Evolutionary conservation across 2,113 vertebrate genomes (phyloP), one percentile per base, ranked within the genome.

Genomic region (Monopterus albus): DNA sequence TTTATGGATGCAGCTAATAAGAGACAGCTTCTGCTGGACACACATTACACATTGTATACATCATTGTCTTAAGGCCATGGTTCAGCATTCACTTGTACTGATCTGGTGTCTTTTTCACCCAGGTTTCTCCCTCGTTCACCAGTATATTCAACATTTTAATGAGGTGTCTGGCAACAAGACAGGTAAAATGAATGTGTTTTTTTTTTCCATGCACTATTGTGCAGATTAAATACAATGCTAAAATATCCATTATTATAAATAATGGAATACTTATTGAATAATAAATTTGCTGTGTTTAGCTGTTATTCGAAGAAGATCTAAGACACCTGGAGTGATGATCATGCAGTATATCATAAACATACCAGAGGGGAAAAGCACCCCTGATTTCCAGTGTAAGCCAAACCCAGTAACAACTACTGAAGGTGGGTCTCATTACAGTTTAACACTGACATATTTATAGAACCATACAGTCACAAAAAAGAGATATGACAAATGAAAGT

Each of bases 381-480:
- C 95, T 6, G 94, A 95, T 75, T 95, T 98, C 58, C 78, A 89
- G 75, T 86, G 66, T 56, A 96, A 93, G 86, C 94, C 94, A 1
- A 10, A 89, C 3, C 85, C 91, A 59, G 58, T 94, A 78, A 93
- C 91, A 0, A 60, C 94, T 45, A 91, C 92, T 12, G 94, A 96
- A 89, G 96, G 95, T 96, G 35, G 29, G 88, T 52, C 56, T 58
- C 4, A 47, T 21, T 2, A 63, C 15, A 18, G 49, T 18, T 45
- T 11, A 33, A 17, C 4, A 35, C 2, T 10, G 3, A 23, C 3
- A 2, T 8, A 17, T 29, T 4, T 13, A 20, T n/a, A 13, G 5
- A 50, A 8, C 12, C 62, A 0, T 18, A 23, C 2, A n/a, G 15
- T 51, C 26, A 39, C 9, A 29, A 12, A n/a, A 46, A 63, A 31